These are phyloP conservation scores for Steromphala cineraria DNA, from an alignment of 2,888 invertebrate genomes.

Conservation along the genomic window DNA sequence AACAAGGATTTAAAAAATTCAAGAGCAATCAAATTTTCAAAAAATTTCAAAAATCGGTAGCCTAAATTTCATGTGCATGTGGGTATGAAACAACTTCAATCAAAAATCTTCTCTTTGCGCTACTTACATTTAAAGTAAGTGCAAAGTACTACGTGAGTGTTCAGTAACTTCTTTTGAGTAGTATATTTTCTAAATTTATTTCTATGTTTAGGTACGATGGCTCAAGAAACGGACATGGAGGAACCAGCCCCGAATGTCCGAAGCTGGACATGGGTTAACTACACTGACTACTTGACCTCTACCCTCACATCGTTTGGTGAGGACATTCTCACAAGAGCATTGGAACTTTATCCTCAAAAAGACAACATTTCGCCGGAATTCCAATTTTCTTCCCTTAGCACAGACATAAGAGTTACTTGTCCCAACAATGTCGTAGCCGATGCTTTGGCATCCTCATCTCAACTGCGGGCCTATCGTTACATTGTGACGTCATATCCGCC, in stretches of 20 bases:
- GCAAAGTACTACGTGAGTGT: no score
- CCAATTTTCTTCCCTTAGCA: constrained; percentile 64
- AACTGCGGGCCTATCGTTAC: constrained; percentile 58
- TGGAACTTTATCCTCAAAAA: constrained; percentile 48
- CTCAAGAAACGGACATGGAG: constrained; percentile 62
- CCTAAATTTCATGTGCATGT: no score
- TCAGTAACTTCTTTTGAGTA: constrained; percentile 58
- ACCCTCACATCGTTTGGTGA: constrained; percentile 58
- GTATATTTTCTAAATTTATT: neutral
- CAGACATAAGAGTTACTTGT: constrained; percentile 64
- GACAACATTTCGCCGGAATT: constrained; percentile 50
- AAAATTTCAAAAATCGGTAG: no score
- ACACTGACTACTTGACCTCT: constrained; percentile 57
- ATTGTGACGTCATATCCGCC: constrained; percentile 59
- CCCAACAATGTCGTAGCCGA: constrained; percentile 55
- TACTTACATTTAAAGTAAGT: no score
- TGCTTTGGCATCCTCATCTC: constrained; percentile 40
- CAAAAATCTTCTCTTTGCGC: no score
- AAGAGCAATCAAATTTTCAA: no score
- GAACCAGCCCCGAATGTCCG: constrained; percentile 49
- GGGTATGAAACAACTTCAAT: no score
- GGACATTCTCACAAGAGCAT: constrained; percentile 42
- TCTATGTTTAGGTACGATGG: constrained; percentile 53
- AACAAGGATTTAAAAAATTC: no score
- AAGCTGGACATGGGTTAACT: constrained; percentile 60